Conservation (phyloP, 2,113 vertebrate genomes). For the Eulacestoma nigropectus region DNA sequence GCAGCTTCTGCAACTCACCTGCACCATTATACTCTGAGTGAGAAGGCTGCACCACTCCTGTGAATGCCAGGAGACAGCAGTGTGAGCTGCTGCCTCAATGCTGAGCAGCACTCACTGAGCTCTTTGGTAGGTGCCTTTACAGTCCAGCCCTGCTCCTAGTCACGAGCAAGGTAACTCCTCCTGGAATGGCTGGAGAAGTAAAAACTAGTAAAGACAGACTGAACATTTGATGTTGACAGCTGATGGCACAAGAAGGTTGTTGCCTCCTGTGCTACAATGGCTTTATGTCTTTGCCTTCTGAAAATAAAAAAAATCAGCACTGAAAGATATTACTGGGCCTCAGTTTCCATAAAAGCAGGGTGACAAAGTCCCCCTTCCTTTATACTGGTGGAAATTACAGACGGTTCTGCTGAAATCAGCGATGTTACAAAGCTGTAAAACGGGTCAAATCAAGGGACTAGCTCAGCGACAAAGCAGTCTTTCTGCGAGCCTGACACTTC, state of each 20-base stretch:
- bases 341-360: not conserved
- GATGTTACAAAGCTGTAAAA: not conserved
- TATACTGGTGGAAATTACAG: not conserved
- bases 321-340: not conserved
- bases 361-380: not conserved
- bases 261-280: not conserved
- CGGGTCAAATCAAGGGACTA: not conserved
- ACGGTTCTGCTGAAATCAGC: not conserved
- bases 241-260: not conserved
- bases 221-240: not conserved
- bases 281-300: not conserved
- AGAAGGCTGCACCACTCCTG: not conserved
- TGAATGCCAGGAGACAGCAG: not conserved
- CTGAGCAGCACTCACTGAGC: not conserved
- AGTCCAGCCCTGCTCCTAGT: not conserved
- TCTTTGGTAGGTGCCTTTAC: not conserved
- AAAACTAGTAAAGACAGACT: not conserved
- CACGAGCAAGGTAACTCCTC: conserved; percentile 6
- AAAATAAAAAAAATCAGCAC: not conserved
- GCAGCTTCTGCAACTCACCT: not conserved
- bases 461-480: not conserved
- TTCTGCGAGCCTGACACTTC: not conserved
- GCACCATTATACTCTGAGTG: not conserved
- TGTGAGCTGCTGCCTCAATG: not conserved
- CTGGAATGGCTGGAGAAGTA: not conserved